These are phyloP conservation scores for Lethenteron camtschaticum DNA, from an alignment of 2,113 vertebrate species.

Conservation along the genomic window DNA sequence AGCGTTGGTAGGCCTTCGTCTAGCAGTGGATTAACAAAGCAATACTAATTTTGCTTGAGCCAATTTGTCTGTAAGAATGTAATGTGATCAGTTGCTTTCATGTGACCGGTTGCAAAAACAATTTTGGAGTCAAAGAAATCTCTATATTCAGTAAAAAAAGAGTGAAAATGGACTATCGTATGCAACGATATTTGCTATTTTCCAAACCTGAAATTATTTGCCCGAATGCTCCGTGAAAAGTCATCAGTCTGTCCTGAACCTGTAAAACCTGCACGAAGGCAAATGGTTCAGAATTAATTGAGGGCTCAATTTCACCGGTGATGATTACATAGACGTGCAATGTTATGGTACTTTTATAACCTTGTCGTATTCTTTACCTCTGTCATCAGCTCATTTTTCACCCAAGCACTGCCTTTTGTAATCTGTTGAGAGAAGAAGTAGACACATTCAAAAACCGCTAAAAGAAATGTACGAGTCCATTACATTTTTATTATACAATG, in stretches of 20 bases:
- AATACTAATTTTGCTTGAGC: neutral
- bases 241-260: conserved; percentile 56
- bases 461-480: no score
- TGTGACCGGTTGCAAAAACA: neutral
- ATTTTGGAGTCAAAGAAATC: conserved; percentile 5
- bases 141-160: neutral
- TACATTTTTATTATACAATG: no score
- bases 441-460: no score
- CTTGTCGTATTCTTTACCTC: no score
- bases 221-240: conserved; percentile 56
- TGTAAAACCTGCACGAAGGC: conserved; percentile 34
- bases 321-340: no score
- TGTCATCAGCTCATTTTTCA: no score
- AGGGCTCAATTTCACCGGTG: neutral
- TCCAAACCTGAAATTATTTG: conserved; percentile 52
- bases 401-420: no score
- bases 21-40: neutral
- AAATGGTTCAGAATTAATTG: conserved; percentile 5
- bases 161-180: conserved; percentile 9
- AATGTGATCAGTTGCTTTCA: neutral
- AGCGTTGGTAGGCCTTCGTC: no score
- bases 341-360: no score
- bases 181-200: conserved; percentile 2
- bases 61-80: neutral
- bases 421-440: no score